phyloP scores from a whole-genome alignment of 1,140 invertebrate genomes.

The Babylonia areolata region DNA sequence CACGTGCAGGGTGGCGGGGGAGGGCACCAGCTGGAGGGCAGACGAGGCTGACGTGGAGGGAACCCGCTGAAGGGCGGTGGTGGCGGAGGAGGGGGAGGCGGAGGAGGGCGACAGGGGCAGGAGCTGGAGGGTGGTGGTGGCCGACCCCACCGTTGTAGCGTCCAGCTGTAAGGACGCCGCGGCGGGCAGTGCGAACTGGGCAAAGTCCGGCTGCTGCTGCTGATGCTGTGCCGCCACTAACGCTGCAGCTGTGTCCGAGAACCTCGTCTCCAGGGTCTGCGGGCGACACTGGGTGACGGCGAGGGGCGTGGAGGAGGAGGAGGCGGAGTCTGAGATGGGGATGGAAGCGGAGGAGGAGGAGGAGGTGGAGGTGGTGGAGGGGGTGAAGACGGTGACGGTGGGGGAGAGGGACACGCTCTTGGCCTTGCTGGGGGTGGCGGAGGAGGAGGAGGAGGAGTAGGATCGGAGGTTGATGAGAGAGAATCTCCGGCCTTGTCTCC shows the following conservation, averaged over 20 bases:
- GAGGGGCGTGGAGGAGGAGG: too few species aligned
- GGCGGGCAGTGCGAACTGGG: background rate
- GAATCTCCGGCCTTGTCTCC: background rate
- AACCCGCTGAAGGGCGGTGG: background rate
- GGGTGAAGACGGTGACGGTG: constrained; percentile 17
- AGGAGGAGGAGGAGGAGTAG: background rate
- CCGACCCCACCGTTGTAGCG: too few species aligned
- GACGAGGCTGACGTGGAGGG: background rate
- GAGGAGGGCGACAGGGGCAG: background rate
- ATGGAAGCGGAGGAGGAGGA: background rate
- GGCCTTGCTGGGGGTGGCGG: background rate
- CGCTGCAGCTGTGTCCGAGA: background rate
- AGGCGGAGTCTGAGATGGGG: too few species aligned
- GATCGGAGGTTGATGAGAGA: constrained; percentile 4
- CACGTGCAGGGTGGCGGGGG: background rate
- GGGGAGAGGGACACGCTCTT: constrained; percentile 19
- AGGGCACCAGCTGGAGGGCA: background rate
- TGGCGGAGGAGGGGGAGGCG: background rate
- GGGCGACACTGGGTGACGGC: background rate
- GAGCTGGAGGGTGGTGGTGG: background rate
- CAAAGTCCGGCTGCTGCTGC: background rate
- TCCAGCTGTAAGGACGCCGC: too few species aligned
- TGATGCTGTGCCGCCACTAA: background rate
- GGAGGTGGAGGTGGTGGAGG: background rate
- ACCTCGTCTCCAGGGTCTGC: background rate